Base-by-base conservation (phyloP, 1,140 invertebrate genomes). In the Neodiprion lecontei region DNA sequence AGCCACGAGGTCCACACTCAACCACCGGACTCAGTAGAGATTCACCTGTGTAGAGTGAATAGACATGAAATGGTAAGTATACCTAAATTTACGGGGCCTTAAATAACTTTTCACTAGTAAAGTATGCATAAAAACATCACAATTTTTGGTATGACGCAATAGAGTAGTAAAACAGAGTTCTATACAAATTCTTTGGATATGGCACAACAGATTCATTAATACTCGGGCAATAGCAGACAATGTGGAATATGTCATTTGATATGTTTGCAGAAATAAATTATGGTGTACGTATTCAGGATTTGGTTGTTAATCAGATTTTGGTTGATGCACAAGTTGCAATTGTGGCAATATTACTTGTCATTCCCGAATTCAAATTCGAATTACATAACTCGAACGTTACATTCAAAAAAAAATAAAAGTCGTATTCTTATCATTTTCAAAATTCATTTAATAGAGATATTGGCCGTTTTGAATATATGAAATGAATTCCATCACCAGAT, bases 1-100 rank as follows among this genome's bases (percentile, higher is more conserved):
- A 91, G 72, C 96, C 96, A 89, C 96, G 95, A 11, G 97, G 97
- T 70, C 97, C 97, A 90, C 96, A 98, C 94, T 98, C 96, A 79
- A 98, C 96, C 78, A 98, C 90, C 67, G 97, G 97, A 82, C 95
- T 97, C 70, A 97, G 90, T 88, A 98, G 92, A 65, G 95, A 95
- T 91, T 98, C 96, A 92, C 96, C 96, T 97, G 85, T 17, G 86
- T 86, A 76, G 81, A 78, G 76, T 21, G 21, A n/a, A 69, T n/a
- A 11, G 9, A 17, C 47, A 69, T 68, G 9, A 67, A 73, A 9
- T 73, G 21, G 9, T 69, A 67, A 72, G 17, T 48, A 47, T 14
- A 28, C 40, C 48, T 68, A 65, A 72, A 40, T 40, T 53, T 53
- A 23, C 12, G 7, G 4, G 48, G 48, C 50, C 47, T 47, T 23